A percentile compares a stretch with the other conserved stretches of the same genome.
These are phyloP conservation scores for Canis aureus DNA, from an alignment of 2,113 vertebrate genomes.

Conservation along the genomic window DNA sequence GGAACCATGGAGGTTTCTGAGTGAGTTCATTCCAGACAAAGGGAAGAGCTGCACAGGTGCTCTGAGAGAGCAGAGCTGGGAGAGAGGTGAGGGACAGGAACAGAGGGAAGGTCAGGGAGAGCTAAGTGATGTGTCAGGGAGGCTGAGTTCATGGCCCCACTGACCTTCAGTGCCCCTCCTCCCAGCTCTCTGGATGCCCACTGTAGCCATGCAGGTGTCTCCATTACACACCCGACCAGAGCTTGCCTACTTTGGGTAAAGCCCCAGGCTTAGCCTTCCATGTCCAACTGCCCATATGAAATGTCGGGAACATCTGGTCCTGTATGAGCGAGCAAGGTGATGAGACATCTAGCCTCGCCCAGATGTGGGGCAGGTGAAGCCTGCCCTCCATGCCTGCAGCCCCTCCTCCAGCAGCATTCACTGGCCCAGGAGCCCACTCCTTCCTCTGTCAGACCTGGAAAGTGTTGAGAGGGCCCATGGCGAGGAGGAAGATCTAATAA, in stretches of 20 bases:
- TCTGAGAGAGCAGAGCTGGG: neutral
- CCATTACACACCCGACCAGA: neutral
- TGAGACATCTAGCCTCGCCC: neutral
- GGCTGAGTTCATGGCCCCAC: accelerated
- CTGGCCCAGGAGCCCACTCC: neutral
- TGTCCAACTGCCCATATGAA: neutral
- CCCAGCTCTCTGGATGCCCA: neutral
- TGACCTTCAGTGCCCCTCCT: neutral
- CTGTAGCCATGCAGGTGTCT: neutral
- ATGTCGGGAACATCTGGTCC: neutral
- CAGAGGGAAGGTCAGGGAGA: neutral
- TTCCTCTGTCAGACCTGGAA: neutral
- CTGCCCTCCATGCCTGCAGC: neutral
- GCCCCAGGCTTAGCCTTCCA: neutral
- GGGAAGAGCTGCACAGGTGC: neutral
- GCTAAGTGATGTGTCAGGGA: neutral
- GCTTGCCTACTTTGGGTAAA: neutral
- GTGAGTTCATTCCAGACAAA: neutral
- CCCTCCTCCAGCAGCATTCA: neutral
- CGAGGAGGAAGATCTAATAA: neutral
- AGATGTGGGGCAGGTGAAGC: accelerated
- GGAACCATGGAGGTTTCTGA: neutral
- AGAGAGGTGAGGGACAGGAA: neutral
- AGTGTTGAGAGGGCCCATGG: neutral
- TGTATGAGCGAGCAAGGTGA: neutral